Percentiles rank a stretch among this genome's conserved stretches.
Evolutionary conservation across 2,113 vertebrate genomes (phyloP).

Genomic region (Pollachius pollachius): DNA sequence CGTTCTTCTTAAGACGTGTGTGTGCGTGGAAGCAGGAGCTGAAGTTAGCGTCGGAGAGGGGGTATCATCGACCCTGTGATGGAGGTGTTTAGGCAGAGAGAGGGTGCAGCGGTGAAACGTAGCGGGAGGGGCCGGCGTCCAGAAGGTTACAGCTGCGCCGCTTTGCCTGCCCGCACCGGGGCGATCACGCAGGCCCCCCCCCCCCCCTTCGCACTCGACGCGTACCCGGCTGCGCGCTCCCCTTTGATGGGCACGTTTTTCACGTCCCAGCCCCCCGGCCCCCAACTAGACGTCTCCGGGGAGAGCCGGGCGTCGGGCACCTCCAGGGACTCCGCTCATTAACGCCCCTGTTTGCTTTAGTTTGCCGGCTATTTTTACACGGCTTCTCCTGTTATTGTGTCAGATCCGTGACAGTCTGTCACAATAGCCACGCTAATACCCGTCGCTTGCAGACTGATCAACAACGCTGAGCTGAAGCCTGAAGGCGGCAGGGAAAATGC

Average conservation of each 20-base stretch:
- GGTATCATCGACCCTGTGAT: background rate
- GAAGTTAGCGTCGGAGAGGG: background rate
- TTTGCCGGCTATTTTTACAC: conserved; percentile 61
- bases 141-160: background rate
- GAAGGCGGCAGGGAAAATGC: conserved; percentile 29
- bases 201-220: background rate
- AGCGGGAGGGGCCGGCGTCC: background rate
- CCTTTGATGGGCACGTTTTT: conserved; percentile 39
- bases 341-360: conserved; percentile 52
- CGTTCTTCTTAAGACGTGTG: background rate
- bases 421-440: conserved; percentile 22
- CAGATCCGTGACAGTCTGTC: conserved; percentile 53
- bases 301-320: background rate
- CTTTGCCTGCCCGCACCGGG: background rate
- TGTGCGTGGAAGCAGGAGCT: background rate
- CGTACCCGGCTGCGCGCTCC: background rate
- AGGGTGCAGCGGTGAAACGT: background rate
- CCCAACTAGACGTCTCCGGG: conserved; percentile 30
- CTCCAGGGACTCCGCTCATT: conserved; percentile 62
- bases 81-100: no score
- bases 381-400: conserved; percentile 39
- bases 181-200: background rate
- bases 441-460: conserved; percentile 31
- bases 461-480: conserved; percentile 34
- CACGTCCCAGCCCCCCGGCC: conserved; percentile 19